Percentiles rank a stretch among this genome's conserved stretches.
These are phyloP conservation scores for Tribolium freemani DNA, from an alignment of 2,888 invertebrate species.

Conservation along the genomic window DNA sequence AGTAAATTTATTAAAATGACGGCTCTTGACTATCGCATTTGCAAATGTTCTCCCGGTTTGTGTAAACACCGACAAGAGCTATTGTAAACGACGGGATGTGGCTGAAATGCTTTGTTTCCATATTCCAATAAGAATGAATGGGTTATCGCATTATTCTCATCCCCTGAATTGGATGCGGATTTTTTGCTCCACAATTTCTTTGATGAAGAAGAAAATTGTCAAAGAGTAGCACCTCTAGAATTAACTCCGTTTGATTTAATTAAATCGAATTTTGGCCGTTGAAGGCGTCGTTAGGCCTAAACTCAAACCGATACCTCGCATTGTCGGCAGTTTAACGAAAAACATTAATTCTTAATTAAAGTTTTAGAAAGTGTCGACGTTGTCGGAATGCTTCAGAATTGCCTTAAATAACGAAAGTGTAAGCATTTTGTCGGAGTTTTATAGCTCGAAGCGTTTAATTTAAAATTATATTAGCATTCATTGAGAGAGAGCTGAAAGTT, in stretches of 20 bases:
- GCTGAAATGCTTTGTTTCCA: conserved; percentile 36
- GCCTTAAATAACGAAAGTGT: conserved; percentile 53
- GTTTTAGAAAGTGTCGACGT: conserved; percentile 53
- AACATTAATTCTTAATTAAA: conserved; percentile 56
- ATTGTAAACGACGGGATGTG: conserved; percentile 22
- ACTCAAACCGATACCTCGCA: conserved; percentile 33
- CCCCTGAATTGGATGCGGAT: neutral
- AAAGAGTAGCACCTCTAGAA: too few relatives aligned
- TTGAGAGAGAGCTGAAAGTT: conserved; percentile 48
- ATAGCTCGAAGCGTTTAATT: conserved; percentile 49
- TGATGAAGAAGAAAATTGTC: too few relatives aligned
- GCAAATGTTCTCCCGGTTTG: conserved; percentile 12
- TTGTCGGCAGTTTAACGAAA: conserved; percentile 41
- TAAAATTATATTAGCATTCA: conserved; percentile 53
- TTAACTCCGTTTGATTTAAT: conserved; percentile 23
- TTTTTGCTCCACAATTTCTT: neutral
- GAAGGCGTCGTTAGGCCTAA: conserved; percentile 9
- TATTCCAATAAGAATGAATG: conserved; percentile 32
- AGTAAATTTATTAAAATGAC: conserved; percentile 26
- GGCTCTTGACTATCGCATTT: conserved; percentile 5
- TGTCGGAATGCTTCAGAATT: conserved; percentile 50
- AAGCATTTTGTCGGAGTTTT: conserved; percentile 53
- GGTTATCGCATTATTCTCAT: conserved; percentile 16
- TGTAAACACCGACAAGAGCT: conserved; percentile 30
- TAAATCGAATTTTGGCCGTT: conserved; percentile 14